These are phyloP conservation scores for Coptodon rendalli DNA, from an alignment of 2,113 vertebrate species.

Conservation along the genomic window DNA sequence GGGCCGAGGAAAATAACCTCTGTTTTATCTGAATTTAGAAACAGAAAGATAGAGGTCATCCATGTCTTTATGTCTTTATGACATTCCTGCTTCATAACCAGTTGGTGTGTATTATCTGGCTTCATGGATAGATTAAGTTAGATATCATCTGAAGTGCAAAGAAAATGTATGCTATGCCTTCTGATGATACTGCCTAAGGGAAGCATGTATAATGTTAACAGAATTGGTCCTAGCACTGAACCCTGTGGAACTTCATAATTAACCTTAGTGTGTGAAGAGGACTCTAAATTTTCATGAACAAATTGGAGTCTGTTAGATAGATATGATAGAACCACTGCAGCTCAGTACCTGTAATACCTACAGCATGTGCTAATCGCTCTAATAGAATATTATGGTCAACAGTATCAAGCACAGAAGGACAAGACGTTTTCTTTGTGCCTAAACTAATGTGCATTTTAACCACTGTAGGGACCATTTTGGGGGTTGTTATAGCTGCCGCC, in stretches of 20 bases:
- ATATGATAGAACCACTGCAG: not conserved
- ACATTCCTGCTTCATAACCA: not conserved
- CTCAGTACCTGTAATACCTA: rapidly evolving
- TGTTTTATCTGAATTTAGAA: not conserved
- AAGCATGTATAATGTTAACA: not conserved
- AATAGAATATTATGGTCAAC: rapidly evolving
- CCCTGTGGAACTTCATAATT: rapidly evolving
- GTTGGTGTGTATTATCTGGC: not conserved
- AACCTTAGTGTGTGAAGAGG: rapidly evolving
- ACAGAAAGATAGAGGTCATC: rapidly evolving
- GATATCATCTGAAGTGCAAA: not conserved
- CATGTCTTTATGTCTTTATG: not conserved
- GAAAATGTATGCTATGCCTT: rapidly evolving
- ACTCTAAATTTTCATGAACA: rapidly evolving
- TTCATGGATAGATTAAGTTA: not conserved
- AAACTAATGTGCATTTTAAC: not conserved
- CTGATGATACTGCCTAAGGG: rapidly evolving
- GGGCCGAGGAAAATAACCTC: not conserved
- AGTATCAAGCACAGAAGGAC: not conserved
- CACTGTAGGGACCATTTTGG: not conserved
- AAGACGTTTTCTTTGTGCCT: not conserved
- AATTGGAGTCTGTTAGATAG: rapidly evolving
- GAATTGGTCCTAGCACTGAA: not conserved
- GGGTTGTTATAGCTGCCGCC: not conserved
- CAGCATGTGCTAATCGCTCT: rapidly evolving